Percentiles rank a stretch among this genome's conserved stretches.
These are phyloP conservation scores for Alaudala cheleensis DNA, from an alignment of 2,113 vertebrate species.

Conservation along the genomic window DNA sequence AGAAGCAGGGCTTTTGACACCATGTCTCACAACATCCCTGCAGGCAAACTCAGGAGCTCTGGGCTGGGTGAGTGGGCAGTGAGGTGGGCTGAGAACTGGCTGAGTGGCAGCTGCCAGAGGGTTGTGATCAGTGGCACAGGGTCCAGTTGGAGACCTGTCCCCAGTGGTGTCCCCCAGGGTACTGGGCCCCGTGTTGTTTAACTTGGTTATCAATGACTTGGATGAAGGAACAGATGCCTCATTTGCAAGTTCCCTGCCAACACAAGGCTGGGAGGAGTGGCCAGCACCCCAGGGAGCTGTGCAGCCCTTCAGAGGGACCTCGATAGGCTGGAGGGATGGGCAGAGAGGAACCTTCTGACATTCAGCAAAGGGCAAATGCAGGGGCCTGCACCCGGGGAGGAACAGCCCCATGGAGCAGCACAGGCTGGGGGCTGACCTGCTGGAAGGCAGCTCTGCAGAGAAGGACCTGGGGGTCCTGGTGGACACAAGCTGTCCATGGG, in stretches of 20 bases:
- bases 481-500: not conserved
- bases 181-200: not conserved
- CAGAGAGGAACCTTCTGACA: not conserved
- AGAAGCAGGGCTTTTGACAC: accelerated
- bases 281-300: not conserved
- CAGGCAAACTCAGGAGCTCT: not conserved
- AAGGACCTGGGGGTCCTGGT: not conserved
- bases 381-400: not conserved
- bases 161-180: not conserved
- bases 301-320: not conserved
- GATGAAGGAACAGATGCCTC: not conserved
- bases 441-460: not conserved
- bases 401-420: not conserved
- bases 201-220: not conserved
- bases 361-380: not conserved
- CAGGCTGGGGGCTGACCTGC: not conserved
- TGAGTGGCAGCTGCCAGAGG: not conserved
- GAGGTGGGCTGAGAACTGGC: not conserved
- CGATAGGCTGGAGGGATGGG: accelerated
- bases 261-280: not conserved
- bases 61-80: not conserved
- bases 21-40: accelerated
- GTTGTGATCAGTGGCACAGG: not conserved
- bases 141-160: not conserved
- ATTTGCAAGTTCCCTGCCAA: not conserved